phyloP scores from a whole-genome alignment of 2,113 vertebrate species.

The Stegostoma tigrinum region DNA sequence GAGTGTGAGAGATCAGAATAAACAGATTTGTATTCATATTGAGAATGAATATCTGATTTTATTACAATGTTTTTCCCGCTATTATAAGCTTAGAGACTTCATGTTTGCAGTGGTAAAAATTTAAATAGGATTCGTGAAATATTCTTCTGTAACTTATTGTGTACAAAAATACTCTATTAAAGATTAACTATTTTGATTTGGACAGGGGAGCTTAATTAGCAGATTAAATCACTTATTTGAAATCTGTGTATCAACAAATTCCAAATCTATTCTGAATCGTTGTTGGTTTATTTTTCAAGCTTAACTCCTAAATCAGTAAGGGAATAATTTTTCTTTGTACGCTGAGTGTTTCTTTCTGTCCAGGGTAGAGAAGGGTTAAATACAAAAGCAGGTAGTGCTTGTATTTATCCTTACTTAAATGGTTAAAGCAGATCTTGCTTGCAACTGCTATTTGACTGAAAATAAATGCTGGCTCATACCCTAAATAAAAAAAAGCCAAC shows the following conservation, averaged over 20 bases:
- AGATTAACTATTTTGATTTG: neutral
- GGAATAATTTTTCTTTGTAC: neutral
- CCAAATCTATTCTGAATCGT: neutral
- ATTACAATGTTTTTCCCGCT: neutral
- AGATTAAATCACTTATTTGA: neutral
- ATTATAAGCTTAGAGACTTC: neutral
- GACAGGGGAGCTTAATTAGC: neutral
- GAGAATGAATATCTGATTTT: neutral
- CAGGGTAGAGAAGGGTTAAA: neutral
- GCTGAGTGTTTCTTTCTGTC: neutral
- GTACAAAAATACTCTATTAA: neutral
- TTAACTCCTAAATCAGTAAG: neutral
- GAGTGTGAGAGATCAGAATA: neutral
- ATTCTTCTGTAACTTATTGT: neutral
- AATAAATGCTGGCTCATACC: neutral
- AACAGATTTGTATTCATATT: neutral
- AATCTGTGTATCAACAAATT: neutral
- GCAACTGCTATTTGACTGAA: constrained; percentile 14
- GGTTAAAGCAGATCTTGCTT: neutral
- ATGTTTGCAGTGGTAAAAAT: neutral
- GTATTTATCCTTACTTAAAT: neutral
- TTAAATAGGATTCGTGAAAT: neutral
- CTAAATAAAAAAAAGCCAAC: neutral
- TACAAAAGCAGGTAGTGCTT: neutral
- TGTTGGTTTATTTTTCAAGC: constrained; percentile 19